These are phyloP conservation scores for Crotalus helleri DNA, from an alignment of 2,113 vertebrate species.

Conservation along the genomic window DNA sequence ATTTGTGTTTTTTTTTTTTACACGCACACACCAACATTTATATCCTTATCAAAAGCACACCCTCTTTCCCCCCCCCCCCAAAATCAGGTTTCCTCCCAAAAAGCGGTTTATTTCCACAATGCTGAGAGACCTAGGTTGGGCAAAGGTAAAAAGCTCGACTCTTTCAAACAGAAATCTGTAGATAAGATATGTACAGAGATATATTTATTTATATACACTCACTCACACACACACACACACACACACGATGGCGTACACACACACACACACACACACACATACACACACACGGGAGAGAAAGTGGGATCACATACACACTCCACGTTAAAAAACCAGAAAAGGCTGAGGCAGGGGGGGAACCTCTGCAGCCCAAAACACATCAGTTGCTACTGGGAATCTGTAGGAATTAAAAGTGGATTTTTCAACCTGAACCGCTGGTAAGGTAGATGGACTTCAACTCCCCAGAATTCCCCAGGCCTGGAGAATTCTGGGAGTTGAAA, in stretches of 20 bases:
- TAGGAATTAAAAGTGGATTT: background rate
- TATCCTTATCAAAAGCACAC: background rate
- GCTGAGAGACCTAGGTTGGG: background rate
- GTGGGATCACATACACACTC: background rate
- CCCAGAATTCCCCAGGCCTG: background rate
- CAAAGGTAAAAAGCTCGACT: background rate
- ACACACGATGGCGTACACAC: no score
- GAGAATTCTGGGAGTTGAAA: background rate
- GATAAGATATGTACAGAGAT: background rate
- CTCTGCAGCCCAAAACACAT: background rate
- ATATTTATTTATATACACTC: background rate
- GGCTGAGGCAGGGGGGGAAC: background rate
- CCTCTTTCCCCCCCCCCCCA: background rate
- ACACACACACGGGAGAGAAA: background rate
- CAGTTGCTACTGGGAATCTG: background rate
- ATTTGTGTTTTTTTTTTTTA: background rate
- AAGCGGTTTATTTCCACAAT: background rate
- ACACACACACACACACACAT: background rate
- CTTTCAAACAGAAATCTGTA: conserved; percentile 10
- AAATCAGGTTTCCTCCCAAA: background rate
- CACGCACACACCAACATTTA: background rate
- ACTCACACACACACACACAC: background rate
- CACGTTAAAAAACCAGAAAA: background rate
- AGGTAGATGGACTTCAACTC: background rate
- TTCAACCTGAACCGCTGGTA: background rate